phyloP scores from a whole-genome alignment of 2,888 invertebrate species.

The Andrena marginata region DNA sequence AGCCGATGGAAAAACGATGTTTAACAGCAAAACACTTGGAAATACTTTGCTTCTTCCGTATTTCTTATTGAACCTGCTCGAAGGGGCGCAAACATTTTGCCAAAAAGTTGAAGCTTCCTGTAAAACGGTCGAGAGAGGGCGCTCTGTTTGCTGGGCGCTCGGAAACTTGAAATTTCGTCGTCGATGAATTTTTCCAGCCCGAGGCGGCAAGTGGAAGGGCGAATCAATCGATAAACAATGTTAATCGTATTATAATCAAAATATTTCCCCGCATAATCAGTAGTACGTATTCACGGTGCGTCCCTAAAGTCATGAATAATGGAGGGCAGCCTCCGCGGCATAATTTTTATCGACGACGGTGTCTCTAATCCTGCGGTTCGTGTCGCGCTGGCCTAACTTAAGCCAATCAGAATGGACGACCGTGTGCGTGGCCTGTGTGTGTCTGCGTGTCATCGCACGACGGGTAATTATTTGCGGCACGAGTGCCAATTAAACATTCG shows the following conservation, averaged over 20 bases:
- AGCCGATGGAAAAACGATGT: neutral
- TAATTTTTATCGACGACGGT: constrained; percentile 60
- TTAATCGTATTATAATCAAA: constrained; percentile 50
- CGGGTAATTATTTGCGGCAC: constrained; percentile 69
- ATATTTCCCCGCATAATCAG: constrained; percentile 50
- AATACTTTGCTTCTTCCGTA: constrained; percentile 7
- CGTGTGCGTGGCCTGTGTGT: constrained; percentile 8
- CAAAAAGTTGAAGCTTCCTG: neutral
- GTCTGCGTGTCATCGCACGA: constrained; percentile 36
- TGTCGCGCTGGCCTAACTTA: constrained; percentile 26
- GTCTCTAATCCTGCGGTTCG: constrained; percentile 35
- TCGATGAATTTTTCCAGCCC: neutral
- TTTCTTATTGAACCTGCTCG: neutral
- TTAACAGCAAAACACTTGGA: constrained; percentile 3
- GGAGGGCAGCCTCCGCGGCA: constrained; percentile 17
- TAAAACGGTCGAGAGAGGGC: neutral
- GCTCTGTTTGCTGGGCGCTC: constrained; percentile 13
- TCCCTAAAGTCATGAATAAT: constrained; percentile 47
- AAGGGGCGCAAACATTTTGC: constrained; percentile 31
- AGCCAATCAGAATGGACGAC: constrained; percentile 47
- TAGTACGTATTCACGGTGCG: constrained; percentile 42
- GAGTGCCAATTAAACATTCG: constrained; percentile 72
- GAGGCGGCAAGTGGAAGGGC: neutral
- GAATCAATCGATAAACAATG: constrained; percentile 51
- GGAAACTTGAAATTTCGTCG: constrained; percentile 29